Evolutionary conservation across 2,797 vertebrate genomes (phyloP), one percentile per base, ranked within the genome.

Genomic region (Sciurus carolinensis): DNA sequence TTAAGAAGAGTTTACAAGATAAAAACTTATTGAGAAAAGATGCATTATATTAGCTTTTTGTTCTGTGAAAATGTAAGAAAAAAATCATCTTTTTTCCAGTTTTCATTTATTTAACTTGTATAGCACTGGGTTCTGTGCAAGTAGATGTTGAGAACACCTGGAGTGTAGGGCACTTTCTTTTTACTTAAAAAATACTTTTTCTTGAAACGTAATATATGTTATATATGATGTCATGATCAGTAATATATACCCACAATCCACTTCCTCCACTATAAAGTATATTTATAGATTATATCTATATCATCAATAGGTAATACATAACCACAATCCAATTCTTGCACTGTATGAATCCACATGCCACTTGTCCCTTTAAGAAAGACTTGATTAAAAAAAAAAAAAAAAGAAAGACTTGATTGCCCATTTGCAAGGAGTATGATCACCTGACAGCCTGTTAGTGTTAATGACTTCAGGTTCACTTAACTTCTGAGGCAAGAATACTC

Each of bases 1-100:
- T 95, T 95, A 95, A 59, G 80, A 87, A 95, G 33, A 67, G 71
- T 50, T 47, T 57, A 15, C 57, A 33, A 87, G 24, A 71, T 69
- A 66, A 84, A 91, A 88, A 81, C 18, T 42, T 88, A 87, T 64
- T 72, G 73, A 90, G 67, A 72, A 88, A 94, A 75, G 44, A 66
- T 15, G 3, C 44, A n/a, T 50, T 94, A 54, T 67, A 22, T 89
- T 42, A 73, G 39, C 14, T 42, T 66, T 95, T 91, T 73, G 7
- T 85, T 87, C 36, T 81, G 52, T 72, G 30, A 87, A 89, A 95
- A 87, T 79, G 11, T 47, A 20, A 18, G 69, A 64, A 50, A 54
- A 86, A 87, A 86, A 57, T 30, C 18, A 26, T 33, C 22, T n/a
- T 12, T 15, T 88, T 86, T 80, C 52, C 36, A n/a, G 67, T 89